These are phyloP conservation scores for Emydocephalus ijimae DNA, from an alignment of 2,113 vertebrate genomes.

Conservation along the genomic window DNA sequence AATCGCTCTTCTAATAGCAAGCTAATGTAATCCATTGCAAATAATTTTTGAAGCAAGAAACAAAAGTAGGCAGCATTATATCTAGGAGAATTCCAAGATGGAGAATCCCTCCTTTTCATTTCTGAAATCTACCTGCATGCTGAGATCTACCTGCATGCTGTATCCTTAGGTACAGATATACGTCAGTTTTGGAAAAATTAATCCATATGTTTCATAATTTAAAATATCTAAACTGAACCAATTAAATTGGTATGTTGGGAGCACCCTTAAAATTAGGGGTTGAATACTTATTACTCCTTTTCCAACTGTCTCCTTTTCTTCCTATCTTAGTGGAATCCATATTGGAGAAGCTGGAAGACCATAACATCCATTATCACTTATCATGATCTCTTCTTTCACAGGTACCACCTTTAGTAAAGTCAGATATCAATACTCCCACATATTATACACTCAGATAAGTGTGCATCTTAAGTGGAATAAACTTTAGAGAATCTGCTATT, in stretches of 20 bases:
- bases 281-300: background rate
- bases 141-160: background rate
- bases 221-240: background rate
- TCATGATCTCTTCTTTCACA: background rate
- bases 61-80: background rate
- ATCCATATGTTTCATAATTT: background rate
- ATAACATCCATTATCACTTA: background rate
- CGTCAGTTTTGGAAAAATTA: background rate
- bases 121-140: background rate
- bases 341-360: background rate
- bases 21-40: background rate
- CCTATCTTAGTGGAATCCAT: background rate
- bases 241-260: background rate
- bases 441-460: background rate
- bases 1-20: background rate
- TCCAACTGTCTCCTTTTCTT: background rate
- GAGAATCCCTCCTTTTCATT: background rate
- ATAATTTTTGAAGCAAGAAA: background rate
- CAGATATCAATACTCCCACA: background rate
- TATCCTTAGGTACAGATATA: background rate
- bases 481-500: background rate
- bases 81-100: background rate
- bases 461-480: background rate
- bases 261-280: background rate
- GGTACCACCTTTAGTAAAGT: background rate